Percentiles rank a stretch among this genome's conserved stretches.
phyloP scores from a whole-genome alignment of 2,888 invertebrate genomes.

The Deilephila elpenor region DNA sequence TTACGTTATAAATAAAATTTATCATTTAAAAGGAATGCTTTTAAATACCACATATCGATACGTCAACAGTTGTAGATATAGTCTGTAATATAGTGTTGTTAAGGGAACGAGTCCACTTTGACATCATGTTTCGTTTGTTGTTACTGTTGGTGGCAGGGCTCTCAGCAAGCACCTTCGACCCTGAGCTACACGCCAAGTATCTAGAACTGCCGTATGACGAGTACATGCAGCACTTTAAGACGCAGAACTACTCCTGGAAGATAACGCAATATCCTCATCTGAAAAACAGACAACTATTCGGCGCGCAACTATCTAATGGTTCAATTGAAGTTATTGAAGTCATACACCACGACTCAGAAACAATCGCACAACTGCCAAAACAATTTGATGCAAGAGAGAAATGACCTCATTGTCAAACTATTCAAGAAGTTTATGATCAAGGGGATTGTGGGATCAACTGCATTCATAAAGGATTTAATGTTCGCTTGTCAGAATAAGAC shows the following conservation, averaged over 20 bases:
- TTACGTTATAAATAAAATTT: too few species aligned
- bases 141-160: not conserved
- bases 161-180: not conserved
- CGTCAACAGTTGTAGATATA: too few species aligned
- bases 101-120: too few species aligned
- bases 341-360: not conserved
- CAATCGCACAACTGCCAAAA: not conserved
- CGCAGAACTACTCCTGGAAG: conserved; percentile 33
- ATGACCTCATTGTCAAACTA: conserved; percentile 4
- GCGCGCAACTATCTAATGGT: not conserved
- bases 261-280: conserved; percentile 27
- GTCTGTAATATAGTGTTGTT: too few species aligned
- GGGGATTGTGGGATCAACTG: conserved; percentile 28
- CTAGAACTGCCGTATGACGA: not conserved
- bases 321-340: too few species aligned
- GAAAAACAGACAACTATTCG: conserved; percentile 27
- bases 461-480: conserved; percentile 35
- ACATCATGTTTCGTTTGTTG: too few species aligned
- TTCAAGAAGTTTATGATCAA: conserved; percentile 31
- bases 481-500: not conserved
- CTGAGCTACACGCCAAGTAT: not conserved
- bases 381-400: conserved; percentile 8
- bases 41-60: too few species aligned
- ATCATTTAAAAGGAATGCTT: too few species aligned
- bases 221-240: not conserved